Base-by-base conservation (phyloP, 2,797 vertebrate genomes). In the Sparus aurata region DNA sequence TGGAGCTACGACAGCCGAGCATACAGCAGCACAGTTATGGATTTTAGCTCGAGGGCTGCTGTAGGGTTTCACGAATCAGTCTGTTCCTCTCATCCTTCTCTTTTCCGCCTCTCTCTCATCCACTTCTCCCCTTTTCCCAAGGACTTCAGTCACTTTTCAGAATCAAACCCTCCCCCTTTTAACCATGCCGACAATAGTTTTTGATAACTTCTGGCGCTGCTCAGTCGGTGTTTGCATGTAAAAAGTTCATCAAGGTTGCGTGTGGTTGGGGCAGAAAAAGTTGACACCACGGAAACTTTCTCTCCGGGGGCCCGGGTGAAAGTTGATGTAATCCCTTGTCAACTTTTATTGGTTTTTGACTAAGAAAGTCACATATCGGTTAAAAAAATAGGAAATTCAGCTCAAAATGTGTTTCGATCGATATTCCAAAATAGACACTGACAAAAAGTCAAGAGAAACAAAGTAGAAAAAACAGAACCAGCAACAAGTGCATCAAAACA, bases 21-120 rank as follows among this genome's bases (percentile, higher is more conserved):
- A 88, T 82, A 84, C 62, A 77, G 80, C 77, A 75, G 76, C 81
- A 87, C 85, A 86, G 79, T 89, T 91, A 92, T 94, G 88, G 92
- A 93, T 93, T 94, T 92, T 92, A 86, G 93, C 93, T 93, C 43
- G 67, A 81, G 92, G 93, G 92, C 88, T 90, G 92, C 93, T 90
- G 89, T 87, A 91, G 93, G 93, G 84, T 91, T 88, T 89, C 73
- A 69, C 52, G n/a, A 91, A 92, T 93, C 92, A 87, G 90, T 92
- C 83, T 89, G 88, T 93, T 93, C 78, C 87, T 82, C 76, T 89
- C 82, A 83, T 85, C 81, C 82, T 74, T 79, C 77, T 83, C 72
- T 70, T 77, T 60, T 69, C 47, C 70, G 81, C 77, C 71, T 67
- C 64, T 7, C 75, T 82, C 80, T 88, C 68, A 84, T 76, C 79